These are phyloP conservation scores for Kudoa iwatai DNA, from an alignment of 30 jellyfish, hydroid and myxozoan species.

Conservation along the genomic window DNA sequence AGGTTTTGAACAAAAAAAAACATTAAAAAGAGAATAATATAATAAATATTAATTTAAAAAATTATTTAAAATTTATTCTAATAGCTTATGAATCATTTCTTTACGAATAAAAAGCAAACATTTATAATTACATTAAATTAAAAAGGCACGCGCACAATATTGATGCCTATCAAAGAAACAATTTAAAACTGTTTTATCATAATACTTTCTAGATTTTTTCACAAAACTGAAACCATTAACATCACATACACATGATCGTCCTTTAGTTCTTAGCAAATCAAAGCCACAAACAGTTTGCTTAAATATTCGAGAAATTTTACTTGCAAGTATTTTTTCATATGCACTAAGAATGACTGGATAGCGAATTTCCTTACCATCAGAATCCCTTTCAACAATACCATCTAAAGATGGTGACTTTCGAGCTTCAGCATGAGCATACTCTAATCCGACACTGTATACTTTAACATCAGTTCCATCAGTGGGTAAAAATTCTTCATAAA, in stretches of 20 bases:
- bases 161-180: too few species aligned
- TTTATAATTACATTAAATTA: too few species aligned
- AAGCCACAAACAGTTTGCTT: constrained; percentile 97
- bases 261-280: constrained; percentile 56
- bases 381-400: constrained; percentile 87
- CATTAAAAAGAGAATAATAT: too few species aligned
- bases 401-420: constrained; percentile 91
- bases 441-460: constrained; percentile 76
- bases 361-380: constrained; percentile 63
- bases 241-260: constrained; percentile 57
- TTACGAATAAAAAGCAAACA: too few species aligned
- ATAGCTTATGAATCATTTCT: too few species aligned
- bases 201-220: constrained; percentile 55
- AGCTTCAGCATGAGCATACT: constrained; percentile 96
- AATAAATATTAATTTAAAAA: too few species aligned
- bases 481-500: constrained; percentile 72
- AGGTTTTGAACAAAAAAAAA: too few species aligned
- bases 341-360: constrained; percentile 77
- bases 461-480: constrained; percentile 95
- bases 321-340: constrained; percentile 45
- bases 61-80: too few species aligned
- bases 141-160: too few species aligned
- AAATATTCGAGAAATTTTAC: constrained; percentile 18
- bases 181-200: too few species aligned
- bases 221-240: constrained; percentile 92